Percentiles rank a stretch among this genome's conserved stretches.
Conservation (phyloP, 1,140 invertebrate species). For the Tetramorium parvispinum region DNA sequence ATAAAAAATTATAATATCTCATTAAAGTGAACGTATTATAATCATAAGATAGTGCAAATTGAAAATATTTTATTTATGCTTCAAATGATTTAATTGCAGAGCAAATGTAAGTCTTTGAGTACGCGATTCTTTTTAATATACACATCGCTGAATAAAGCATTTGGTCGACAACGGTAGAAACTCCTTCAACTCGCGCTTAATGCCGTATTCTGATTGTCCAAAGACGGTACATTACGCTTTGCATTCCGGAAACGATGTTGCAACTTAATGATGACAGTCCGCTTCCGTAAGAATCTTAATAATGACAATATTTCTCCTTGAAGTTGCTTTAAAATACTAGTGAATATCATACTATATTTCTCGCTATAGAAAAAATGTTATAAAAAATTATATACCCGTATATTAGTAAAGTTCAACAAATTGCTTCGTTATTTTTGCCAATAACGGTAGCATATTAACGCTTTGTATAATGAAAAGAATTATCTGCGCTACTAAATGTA, state of each 20-base stretch:
- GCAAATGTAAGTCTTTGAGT: not conserved
- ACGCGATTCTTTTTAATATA: constrained; percentile 36
- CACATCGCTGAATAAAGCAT: not conserved
- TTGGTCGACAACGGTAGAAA: constrained; percentile 1
- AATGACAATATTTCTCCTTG: constrained; percentile 22
- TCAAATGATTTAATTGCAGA: not conserved
- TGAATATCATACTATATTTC: constrained; percentile 11
- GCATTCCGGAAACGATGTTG: constrained; percentile 9
- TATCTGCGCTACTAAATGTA: not conserved
- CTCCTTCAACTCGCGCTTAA: constrained; percentile 37
- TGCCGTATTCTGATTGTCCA: constrained; percentile 34
- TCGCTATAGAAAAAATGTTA: not conserved
- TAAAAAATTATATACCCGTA: not conserved
- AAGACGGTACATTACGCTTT: constrained; percentile 40
- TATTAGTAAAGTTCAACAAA: not conserved
- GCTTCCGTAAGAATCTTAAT: constrained; percentile 23
- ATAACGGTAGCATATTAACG: not conserved
- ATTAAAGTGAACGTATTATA: not conserved
- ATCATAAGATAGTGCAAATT: not conserved
- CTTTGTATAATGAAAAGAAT: not conserved
- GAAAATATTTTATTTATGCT: constrained; percentile 16
- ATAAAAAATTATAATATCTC: not conserved
- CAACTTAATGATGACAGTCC: constrained; percentile 33
- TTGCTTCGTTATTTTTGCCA: constrained; percentile 7
- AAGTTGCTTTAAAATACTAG: constrained; percentile 25